A percentile compares a stretch with the other conserved stretches of the same genome.
phyloP scores from a whole-genome alignment of 2,888 invertebrate species.

The Carterocephalus palaemon region DNA sequence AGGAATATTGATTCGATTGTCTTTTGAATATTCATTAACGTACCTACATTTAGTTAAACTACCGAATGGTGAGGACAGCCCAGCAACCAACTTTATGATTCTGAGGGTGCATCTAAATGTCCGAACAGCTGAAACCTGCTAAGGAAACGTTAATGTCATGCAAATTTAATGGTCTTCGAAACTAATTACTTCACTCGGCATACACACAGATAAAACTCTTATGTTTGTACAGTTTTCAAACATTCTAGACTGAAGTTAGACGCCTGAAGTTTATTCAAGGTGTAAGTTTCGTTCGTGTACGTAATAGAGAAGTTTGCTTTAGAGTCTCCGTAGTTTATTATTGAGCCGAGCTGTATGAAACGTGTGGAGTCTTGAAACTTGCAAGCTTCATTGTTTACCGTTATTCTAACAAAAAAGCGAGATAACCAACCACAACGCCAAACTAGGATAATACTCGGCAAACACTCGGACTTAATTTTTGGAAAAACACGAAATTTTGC shows the following conservation, averaged over 20 bases:
- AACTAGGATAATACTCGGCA: slow-evolving; percentile 22
- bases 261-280: slow-evolving; percentile 48
- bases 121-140: slow-evolving; percentile 33
- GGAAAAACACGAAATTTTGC: slow-evolving; percentile 1
- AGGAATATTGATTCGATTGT: slow-evolving; percentile 20
- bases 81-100: slow-evolving; percentile 49
- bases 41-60: slow-evolving; percentile 46
- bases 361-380: slow-evolving; percentile 26
- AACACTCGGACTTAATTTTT: slow-evolving; percentile 19
- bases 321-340: slow-evolving; percentile 51
- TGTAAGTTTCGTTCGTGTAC: slow-evolving; percentile 55
- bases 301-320: slow-evolving; percentile 61
- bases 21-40: slow-evolving; percentile 58
- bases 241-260: slow-evolving; percentile 52
- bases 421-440: slow-evolving; percentile 7
- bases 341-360: slow-evolving; percentile 34
- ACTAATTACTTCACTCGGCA: slow-evolving; percentile 62
- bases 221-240: slow-evolving; percentile 59
- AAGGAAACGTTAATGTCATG: slow-evolving; percentile 57
- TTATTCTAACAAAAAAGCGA: slow-evolving; percentile 18
- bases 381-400: slow-evolving; percentile 18
- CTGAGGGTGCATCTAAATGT: slow-evolving; percentile 58
- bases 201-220: slow-evolving; percentile 54
- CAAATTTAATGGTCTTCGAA: slow-evolving; percentile 43
- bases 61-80: slow-evolving; percentile 34